Conservation (phyloP, 2,888 invertebrate species). For the Temnothorax rugatulus region DNA sequence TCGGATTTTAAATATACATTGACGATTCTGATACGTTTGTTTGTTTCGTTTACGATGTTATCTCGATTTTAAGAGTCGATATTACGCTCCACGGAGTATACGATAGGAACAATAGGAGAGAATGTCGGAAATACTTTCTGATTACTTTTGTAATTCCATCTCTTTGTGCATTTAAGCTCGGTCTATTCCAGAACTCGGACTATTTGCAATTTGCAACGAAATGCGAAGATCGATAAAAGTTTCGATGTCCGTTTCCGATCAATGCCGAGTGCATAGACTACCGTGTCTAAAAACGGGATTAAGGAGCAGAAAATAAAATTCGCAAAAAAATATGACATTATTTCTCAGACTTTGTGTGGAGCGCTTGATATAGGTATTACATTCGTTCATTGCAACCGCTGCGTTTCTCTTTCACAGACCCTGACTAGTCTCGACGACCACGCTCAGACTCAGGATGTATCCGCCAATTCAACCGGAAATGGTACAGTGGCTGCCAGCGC, state of each 20-base stretch:
- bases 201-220: background rate
- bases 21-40: background rate
- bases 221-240: background rate
- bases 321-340: background rate
- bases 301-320: background rate
- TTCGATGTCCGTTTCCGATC: background rate
- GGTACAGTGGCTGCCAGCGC: constrained; percentile 86
- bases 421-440: constrained; percentile 82
- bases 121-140: background rate
- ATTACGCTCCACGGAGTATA: background rate
- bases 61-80: background rate
- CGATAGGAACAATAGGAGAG: background rate
- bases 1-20: background rate
- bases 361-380: background rate
- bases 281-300: background rate
- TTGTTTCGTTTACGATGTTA: background rate
- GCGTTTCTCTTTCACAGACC: constrained; percentile 71
- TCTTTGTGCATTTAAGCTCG: background rate
- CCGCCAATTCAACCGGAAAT: constrained; percentile 80
- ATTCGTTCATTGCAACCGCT: background rate
- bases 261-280: background rate
- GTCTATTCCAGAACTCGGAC: background rate
- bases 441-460: constrained; percentile 81
- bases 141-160: background rate
- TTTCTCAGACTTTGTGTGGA: background rate